phyloP scores from a whole-genome alignment of 2,113 vertebrate genomes.

The Arizona elegans region DNA sequence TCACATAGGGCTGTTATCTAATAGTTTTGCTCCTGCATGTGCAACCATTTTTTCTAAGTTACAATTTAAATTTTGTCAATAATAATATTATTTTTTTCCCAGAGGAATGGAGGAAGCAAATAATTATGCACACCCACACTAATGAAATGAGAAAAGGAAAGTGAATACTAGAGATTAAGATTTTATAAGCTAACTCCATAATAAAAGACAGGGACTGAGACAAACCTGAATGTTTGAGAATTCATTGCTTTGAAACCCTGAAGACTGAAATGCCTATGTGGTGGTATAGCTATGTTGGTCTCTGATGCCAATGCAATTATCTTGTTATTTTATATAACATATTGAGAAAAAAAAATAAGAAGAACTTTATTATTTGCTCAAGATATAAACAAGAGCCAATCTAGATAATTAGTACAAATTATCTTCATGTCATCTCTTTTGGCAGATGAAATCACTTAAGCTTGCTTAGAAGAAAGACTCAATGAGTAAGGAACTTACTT shows the following conservation, averaged over 20 bases:
- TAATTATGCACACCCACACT: not conserved
- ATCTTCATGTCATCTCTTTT: not conserved
- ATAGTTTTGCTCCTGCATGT: not conserved
- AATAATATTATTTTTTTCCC: not conserved
- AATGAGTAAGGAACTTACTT: not conserved
- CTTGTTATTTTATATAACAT: not conserved
- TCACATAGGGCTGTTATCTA: not conserved
- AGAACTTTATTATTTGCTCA: not conserved
- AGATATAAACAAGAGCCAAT: not conserved
- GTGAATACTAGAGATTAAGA: not conserved
- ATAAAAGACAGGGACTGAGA: not conserved
- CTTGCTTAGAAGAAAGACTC: not conserved
- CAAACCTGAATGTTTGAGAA: not conserved
- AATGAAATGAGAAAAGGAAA: not conserved
- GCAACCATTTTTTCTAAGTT: not conserved
- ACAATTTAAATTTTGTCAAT: not conserved
- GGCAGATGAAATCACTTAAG: not conserved
- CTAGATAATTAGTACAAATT: not conserved
- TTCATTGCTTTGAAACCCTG: not conserved
- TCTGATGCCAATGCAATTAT: not conserved
- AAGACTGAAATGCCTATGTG: not conserved
- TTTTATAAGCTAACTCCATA: not conserved
- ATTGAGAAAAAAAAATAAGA: not conserved
- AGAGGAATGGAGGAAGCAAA: not conserved
- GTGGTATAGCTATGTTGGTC: not conserved